A percentile compares a stretch with the other conserved stretches of the same genome.
These are phyloP conservation scores for Tursiops truncatus DNA, from an alignment of 2,113 vertebrate genomes.

Conservation along the genomic window DNA sequence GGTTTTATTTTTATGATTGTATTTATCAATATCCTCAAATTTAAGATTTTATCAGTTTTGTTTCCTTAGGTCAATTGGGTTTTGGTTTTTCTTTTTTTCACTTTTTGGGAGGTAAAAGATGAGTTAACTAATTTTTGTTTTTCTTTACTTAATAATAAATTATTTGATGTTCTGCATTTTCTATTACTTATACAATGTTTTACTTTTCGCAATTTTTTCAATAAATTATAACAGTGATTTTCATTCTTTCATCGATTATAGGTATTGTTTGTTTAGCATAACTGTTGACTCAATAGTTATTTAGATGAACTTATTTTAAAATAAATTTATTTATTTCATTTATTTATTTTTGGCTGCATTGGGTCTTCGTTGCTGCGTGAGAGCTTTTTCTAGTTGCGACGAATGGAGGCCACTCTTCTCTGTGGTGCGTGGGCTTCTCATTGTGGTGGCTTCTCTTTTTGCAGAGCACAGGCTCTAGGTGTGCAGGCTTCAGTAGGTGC, in stretches of 20 bases:
- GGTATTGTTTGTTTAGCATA: background rate
- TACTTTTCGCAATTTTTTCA: background rate
- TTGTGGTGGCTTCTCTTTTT: too few relatives aligned
- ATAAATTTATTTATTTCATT: too few relatives aligned
- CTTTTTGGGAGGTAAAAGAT: background rate
- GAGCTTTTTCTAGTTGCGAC: too few relatives aligned
- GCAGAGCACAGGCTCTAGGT: too few relatives aligned
- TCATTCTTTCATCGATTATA: background rate
- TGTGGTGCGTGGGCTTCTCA: too few relatives aligned
- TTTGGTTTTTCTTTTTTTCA: background rate
- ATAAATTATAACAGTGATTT: background rate
- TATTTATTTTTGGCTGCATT: too few relatives aligned
- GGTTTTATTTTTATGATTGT: background rate
- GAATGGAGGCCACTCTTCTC: too few relatives aligned
- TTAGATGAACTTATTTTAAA: background rate
- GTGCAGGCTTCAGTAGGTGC: fast-evolving
- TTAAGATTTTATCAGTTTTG: background rate
- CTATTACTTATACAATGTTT: background rate
- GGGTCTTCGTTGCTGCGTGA: too few relatives aligned
- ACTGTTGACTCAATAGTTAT: background rate
- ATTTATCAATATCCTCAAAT: background rate
- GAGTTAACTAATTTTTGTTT: background rate
- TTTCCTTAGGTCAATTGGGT: background rate
- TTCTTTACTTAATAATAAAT: background rate
- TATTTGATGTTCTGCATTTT: background rate